Conservation (phyloP, 2,888 invertebrate genomes). For the Neelides folsomi region DNA sequence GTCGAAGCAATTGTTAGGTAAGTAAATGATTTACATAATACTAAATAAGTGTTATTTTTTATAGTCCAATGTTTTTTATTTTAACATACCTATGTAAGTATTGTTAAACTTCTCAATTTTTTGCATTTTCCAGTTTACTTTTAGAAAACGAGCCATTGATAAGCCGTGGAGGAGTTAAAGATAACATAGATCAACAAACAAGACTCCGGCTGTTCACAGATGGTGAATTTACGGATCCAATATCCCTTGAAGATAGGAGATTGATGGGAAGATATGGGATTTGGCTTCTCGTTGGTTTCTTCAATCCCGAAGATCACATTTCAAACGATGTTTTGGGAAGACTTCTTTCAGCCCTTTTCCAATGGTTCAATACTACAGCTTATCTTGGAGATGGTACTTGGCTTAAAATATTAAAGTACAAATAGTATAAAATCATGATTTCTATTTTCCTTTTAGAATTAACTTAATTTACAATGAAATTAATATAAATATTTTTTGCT, state of each 20-base stretch:
- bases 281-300: slow-evolving; percentile 79
- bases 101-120: neutral
- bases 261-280: slow-evolving; percentile 88
- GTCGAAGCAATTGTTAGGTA: slow-evolving; percentile 88
- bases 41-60: neutral
- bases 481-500: slow-evolving; percentile 9
- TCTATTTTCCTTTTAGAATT: neutral
- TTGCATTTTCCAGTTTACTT: slow-evolving; percentile 45
- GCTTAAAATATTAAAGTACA: no score
- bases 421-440: no score
- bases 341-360: slow-evolving; percentile 88
- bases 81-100: no score
- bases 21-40: slow-evolving; percentile 7
- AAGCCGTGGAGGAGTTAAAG: slow-evolving; percentile 37
- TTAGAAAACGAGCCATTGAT: slow-evolving; percentile 80
- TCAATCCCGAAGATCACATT: slow-evolving; percentile 29
- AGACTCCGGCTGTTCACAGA: slow-evolving; percentile 31
- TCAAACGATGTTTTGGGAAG: slow-evolving; percentile 54
- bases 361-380: slow-evolving; percentile 98
- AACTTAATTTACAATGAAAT: no score
- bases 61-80: neutral
- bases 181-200: slow-evolving; percentile 26
- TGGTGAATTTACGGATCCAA: slow-evolving; percentile 45
- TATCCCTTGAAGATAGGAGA: slow-evolving; percentile 73
- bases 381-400: slow-evolving; percentile 81